Conservation (phyloP, 1,140 invertebrate genomes). For the Drosophila ambigua region DNA sequence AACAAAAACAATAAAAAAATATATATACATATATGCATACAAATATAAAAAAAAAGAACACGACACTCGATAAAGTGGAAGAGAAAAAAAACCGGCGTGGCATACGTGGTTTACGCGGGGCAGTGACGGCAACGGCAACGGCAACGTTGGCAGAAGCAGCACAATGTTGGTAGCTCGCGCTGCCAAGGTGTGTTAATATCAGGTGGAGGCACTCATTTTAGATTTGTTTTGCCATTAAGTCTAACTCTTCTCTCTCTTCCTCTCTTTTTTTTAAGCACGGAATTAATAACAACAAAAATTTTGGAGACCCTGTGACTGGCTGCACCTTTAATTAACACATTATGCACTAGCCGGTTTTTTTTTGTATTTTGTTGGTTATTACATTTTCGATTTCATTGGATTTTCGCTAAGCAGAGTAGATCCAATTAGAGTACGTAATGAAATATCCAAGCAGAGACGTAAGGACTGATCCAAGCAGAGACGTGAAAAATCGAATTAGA, state of each 20-base stretch:
- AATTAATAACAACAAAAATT: too few relatives aligned
- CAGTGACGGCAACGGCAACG: too few relatives aligned
- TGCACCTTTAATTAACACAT: too few relatives aligned
- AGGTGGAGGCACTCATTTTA: neutral
- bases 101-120: constrained; percentile 19
- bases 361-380: constrained; percentile 18
- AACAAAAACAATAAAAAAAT: constrained; percentile 10
- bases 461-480: too few relatives aligned
- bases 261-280: neutral
- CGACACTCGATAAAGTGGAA: constrained; percentile 13
- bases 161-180: too few relatives aligned
- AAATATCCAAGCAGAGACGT: neutral
- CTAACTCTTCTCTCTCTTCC: neutral
- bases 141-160: neutral
- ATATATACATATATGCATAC: constrained; percentile 1
- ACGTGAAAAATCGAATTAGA: too few relatives aligned
- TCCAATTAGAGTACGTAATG: neutral
- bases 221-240: too few relatives aligned
- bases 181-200: neutral
- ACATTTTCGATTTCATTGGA: constrained; percentile 3
- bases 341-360: constrained; percentile 19
- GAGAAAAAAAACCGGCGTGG: constrained; percentile 61
- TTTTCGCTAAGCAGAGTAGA: constrained; percentile 1
- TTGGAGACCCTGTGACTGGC: too few relatives aligned
- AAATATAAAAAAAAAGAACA: constrained; percentile 13